Evolutionary conservation across 2,888 invertebrate species (phyloP), one percentile per base, ranked within the genome.

Genomic region (Mythimna lalbum): DNA sequence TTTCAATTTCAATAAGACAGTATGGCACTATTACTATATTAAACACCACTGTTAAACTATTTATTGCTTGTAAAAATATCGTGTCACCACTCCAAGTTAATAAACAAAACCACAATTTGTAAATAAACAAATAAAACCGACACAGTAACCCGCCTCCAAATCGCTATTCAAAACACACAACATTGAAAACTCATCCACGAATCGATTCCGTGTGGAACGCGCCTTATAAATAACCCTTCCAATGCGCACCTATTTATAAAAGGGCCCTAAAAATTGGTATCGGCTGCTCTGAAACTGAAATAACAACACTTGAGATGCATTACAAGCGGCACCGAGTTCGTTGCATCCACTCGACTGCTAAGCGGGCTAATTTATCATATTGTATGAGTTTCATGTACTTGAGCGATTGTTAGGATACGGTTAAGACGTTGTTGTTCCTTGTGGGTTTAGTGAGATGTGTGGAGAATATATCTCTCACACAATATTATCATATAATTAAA

Each of bases 281-380:
- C 36, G 73, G 72, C 56, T 4, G 66, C 60, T 69, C 53, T 14
- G n/a, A 62, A 62, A 76, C 81, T 62, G 80, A 79, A 86, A 82
- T 80, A 82, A 71, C 76, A 63, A 55, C 83, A 84, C 86, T 86
- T 63, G 68, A 86, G 73, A 76, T 82, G 76, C 86, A 84, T 84
- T 82, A 84, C 73, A 69, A 36, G 50, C 80, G 64, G 57, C 61
- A 52, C 70, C 62, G 76, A 78, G 85, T 78, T 86, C 82, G 65
- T 80, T 84, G 83, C 83, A 84, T 83, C 85, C 83, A 79, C 82
- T 86, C 27, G 31, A 63, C 66, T 57, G 31, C 78, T 69, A 68
- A 71, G 72, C 21, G 60, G n/a, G 23, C 43, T 50, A n/a, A 75
- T 80, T 73, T 67, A 75, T 84, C 67, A 71, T 76, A 56, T 55